Conservation (phyloP, 2,888 invertebrate genomes). For the Hypomecis atomaria region DNA sequence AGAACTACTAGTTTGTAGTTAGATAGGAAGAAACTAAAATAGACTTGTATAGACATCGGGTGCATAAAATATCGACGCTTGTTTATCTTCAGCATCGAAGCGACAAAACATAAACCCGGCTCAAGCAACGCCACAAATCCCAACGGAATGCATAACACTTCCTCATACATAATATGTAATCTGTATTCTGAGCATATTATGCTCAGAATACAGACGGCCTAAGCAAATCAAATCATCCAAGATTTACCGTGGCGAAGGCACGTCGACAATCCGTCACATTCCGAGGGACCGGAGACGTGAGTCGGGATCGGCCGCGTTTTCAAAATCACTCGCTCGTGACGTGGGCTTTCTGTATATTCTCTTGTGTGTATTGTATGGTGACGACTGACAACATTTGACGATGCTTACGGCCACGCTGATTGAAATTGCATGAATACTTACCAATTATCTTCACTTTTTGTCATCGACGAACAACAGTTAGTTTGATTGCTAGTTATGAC, state of each 20-base stretch:
- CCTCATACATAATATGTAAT: constrained; percentile 36
- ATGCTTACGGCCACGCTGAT: constrained; percentile 18
- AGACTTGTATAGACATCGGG: not conserved
- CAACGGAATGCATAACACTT: constrained; percentile 34
- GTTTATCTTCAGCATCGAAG: constrained; percentile 22
- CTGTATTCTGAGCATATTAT: no score
- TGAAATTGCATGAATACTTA: constrained; percentile 15
- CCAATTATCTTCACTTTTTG: constrained; percentile 9
- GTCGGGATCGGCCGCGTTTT: constrained; percentile 51
- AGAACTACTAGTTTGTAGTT: no score
- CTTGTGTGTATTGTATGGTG: constrained; percentile 45
- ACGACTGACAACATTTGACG: constrained; percentile 18
- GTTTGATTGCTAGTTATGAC: not conserved
- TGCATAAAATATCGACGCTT: not conserved
- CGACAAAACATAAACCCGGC: constrained; percentile 23
- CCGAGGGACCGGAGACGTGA: constrained; percentile 45
- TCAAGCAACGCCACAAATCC: constrained; percentile 19
- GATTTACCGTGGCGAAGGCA: constrained; percentile 47
- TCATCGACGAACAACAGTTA: not conserved
- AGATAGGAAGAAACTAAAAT: not conserved
- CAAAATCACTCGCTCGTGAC: constrained; percentile 67
- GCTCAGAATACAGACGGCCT: constrained; percentile 29
- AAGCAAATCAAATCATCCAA: constrained; percentile 40
- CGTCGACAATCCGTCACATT: constrained; percentile 55
- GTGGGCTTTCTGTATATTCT: constrained; percentile 46